Percentiles rank a stretch among this genome's conserved stretches.
Evolutionary conservation across 2,797 vertebrate genomes (phyloP).

Genomic region (Micromesistius poutassou): DNA sequence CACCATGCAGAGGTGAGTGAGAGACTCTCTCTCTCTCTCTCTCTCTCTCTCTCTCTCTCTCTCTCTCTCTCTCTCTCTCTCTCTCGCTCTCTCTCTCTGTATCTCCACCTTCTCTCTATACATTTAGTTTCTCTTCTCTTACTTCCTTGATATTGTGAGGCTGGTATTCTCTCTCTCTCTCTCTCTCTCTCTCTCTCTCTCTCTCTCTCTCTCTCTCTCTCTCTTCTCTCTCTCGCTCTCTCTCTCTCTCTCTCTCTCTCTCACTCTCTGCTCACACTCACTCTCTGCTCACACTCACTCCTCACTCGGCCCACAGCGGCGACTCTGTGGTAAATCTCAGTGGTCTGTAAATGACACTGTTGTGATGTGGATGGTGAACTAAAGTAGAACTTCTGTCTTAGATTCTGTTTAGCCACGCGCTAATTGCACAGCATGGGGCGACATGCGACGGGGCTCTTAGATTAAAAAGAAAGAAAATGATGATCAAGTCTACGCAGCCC

Average conservation of each 20-base stretch:
- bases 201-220: slow-evolving; percentile 58
- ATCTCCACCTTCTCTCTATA: too few species aligned
- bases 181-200: slow-evolving; percentile 54
- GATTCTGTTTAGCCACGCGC: slow-evolving; percentile 48
- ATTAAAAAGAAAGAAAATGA: slow-evolving; percentile 41
- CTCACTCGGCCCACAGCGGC: slow-evolving; percentile 55
- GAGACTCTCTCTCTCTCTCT: slow-evolving; percentile 49
- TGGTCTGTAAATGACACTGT: slow-evolving; percentile 61
- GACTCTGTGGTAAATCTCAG: slow-evolving; percentile 55
- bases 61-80: slow-evolving; percentile 54
- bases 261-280: too few species aligned
- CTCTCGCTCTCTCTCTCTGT: slow-evolving; percentile 59
- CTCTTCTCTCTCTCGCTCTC: slow-evolving; percentile 50
- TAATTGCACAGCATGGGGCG: slow-evolving; percentile 50
- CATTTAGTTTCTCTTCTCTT: too few species aligned
- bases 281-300: slow-evolving; percentile 56
- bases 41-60: slow-evolving; percentile 51
- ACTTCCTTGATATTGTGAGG: too few species aligned
- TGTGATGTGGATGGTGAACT: slow-evolving; percentile 54
- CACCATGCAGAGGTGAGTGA: slow-evolving; percentile 98
- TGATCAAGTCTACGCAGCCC: slow-evolving; percentile 35
- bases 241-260: slow-evolving; percentile 54
- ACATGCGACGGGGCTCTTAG: slow-evolving; percentile 41
- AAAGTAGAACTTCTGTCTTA: slow-evolving; percentile 26
- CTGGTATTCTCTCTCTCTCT: slow-evolving; percentile 48